A percentile compares a stretch with the other conserved stretches of the same genome.
phyloP scores from a whole-genome alignment of 2,888 invertebrate genomes.

The Drosophila kuntzei region DNA sequence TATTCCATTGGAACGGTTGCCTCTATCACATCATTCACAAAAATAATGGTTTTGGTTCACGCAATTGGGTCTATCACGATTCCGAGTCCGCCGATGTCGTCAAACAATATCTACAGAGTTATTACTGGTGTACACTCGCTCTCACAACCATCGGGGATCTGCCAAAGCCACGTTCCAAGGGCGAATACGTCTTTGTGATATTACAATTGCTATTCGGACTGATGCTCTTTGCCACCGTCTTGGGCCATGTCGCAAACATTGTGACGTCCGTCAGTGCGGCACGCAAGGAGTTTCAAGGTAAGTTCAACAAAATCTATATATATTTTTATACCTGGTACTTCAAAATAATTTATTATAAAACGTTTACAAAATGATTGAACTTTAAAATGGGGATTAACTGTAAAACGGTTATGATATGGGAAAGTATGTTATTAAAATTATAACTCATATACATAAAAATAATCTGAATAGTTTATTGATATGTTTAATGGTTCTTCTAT shows the following conservation, averaged over 20 bases:
- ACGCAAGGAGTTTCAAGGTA: constrained; percentile 99
- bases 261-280: constrained; percentile 99
- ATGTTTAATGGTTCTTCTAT: too few relatives aligned
- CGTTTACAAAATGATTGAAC: too few relatives aligned
- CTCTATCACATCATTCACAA: constrained; percentile 98
- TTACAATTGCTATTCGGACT: constrained; percentile 97
- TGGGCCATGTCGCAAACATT: constrained; percentile 99
- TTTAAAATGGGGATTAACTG: too few relatives aligned
- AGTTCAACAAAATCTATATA: constrained; percentile 54
- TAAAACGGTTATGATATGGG: too few relatives aligned
- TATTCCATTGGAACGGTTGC: constrained; percentile 99
- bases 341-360: too few relatives aligned
- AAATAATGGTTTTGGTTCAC: constrained; percentile 97
- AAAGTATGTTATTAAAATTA: too few relatives aligned
- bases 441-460: too few relatives aligned
- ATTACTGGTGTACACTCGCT: constrained; percentile 99
- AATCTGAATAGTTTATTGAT: too few relatives aligned
- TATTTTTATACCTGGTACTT: too few relatives aligned
- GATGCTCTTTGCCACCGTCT: constrained; percentile 97
- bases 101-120: constrained; percentile 98
- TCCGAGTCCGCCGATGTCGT: constrained; percentile 95
- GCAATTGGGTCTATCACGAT: constrained; percentile 96
- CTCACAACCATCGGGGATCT: constrained; percentile 97
- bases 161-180: constrained; percentile 95
- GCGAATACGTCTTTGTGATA: constrained; percentile 98